Evolutionary conservation across 2,888 invertebrate genomes (phyloP).

Genomic region (Lumbricus terrestris): DNA sequence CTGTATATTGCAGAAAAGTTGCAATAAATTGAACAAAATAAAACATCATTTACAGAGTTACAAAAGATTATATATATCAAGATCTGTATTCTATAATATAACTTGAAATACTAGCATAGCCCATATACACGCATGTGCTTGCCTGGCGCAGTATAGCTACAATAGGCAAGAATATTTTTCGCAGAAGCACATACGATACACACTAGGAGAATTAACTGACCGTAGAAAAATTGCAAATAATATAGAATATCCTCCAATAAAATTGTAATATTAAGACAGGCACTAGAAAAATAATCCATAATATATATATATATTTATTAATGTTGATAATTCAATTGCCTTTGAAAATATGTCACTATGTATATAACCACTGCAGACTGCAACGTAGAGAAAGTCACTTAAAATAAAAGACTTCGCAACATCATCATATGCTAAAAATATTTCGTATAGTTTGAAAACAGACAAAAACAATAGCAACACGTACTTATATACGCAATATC

Average conservation of each 20-base stretch:
- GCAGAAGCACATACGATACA: neutral
- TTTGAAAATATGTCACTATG: slow-evolving; percentile 6
- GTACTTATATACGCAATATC: neutral
- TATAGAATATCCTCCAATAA: neutral
- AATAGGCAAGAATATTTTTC: neutral
- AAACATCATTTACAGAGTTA: neutral
- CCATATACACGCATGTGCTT: neutral
- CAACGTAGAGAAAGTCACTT: neutral
- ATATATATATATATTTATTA: neutral
- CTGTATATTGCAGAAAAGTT: neutral
- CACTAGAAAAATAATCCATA: slow-evolving; percentile 16
- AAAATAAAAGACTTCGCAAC: neutral
- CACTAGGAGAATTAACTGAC: neutral
- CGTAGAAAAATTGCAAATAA: neutral
- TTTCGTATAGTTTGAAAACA: neutral
- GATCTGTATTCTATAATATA: neutral
- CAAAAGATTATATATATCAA: neutral
- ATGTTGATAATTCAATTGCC: slow-evolving; percentile 8
- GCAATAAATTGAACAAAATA: slow-evolving; percentile 3
- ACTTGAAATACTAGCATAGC: neutral
- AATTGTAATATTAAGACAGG: neutral
- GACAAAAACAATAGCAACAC: neutral
- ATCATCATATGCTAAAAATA: slow-evolving; percentile 3
- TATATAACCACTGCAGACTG: neutral
- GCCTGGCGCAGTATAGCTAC: neutral